A percentile compares a stretch with the other conserved stretches of the same genome.
Conservation (phyloP, 2,888 invertebrate genomes). For the Drosophila colorata region DNA sequence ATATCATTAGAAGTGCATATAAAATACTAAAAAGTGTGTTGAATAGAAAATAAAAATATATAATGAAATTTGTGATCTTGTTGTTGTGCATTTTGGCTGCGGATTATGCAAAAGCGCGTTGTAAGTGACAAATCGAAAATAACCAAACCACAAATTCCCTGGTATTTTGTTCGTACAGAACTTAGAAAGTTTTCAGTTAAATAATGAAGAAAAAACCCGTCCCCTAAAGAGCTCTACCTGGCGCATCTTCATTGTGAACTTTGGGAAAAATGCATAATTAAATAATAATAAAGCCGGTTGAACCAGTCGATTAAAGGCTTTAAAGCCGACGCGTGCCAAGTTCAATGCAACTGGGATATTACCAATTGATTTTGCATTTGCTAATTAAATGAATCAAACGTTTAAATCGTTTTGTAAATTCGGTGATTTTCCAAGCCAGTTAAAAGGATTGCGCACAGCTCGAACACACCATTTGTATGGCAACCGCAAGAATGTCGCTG, state of each 20-base stretch:
- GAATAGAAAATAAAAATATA: neutral
- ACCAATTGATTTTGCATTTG: conserved; percentile 1
- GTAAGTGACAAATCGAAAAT: conserved; percentile 55
- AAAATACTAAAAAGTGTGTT: neutral
- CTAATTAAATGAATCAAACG: conserved; percentile 2
- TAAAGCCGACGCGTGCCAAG: conserved; percentile 21
- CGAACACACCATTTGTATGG: neutral
- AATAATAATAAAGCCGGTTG: neutral
- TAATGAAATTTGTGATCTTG: conserved; percentile 41
- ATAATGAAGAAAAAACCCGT: conserved; percentile 43
- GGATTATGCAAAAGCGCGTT: conserved; percentile 44
- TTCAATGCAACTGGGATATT: conserved; percentile 17
- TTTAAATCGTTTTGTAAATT: neutral
- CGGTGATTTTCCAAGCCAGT: conserved; percentile 2
- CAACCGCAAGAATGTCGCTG: conserved; percentile 57
- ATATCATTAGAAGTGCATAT: neutral
- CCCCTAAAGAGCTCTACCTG: neutral
- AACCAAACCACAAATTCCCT: conserved; percentile 6
- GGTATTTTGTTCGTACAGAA: conserved; percentile 18
- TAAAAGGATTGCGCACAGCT: neutral
- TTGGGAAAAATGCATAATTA: conserved; percentile 21
- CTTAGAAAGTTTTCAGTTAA: conserved; percentile 7
- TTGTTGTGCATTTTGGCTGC: conserved; percentile 39
- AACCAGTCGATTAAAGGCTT: conserved; percentile 3
- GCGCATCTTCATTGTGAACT: conserved; percentile 4